A percentile compares a stretch with the other conserved stretches of the same genome.
phyloP scores from a whole-genome alignment of 2,888 invertebrate genomes.

The Criorhina ranunculi region DNA sequence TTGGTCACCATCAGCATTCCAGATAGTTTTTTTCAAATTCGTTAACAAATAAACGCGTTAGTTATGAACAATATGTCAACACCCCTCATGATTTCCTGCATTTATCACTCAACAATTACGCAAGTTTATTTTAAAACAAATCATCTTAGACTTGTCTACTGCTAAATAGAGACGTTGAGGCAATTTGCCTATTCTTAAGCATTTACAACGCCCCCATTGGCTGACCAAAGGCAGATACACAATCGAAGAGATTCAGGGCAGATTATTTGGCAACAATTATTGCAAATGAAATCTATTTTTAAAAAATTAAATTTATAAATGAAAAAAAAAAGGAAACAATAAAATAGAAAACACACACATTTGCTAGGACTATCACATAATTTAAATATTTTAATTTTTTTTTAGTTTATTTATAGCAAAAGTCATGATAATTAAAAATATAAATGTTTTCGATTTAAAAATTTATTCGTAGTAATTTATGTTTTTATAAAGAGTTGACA shows the following conservation, averaged over 20 bases:
- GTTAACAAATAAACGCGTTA: not conserved
- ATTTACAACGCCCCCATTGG: slow-evolving; percentile 39
- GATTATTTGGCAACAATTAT: slow-evolving; percentile 59
- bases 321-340: not conserved
- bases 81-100: slow-evolving; percentile 7
- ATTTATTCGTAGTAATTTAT: slow-evolving; percentile 1
- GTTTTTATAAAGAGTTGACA: slow-evolving; percentile 13
- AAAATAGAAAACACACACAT: not conserved
- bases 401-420: not conserved
- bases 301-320: slow-evolving; percentile 19
- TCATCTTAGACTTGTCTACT: slow-evolving; percentile 27
- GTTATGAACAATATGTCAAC: slow-evolving; percentile 1
- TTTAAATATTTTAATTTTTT: not conserved
- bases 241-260: slow-evolving; percentile 48
- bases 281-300: slow-evolving; percentile 27
- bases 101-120: slow-evolving; percentile 29
- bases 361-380: not conserved
- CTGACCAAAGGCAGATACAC: slow-evolving; percentile 10
- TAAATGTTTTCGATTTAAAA: not conserved
- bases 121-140: slow-evolving; percentile 3
- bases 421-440: not conserved
- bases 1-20: not conserved
- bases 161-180: not conserved
- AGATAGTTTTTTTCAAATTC: not conserved
- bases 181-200: slow-evolving; percentile 8